A percentile compares a stretch with the other conserved stretches of the same genome.
Conservation (phyloP, 30 jellyfish, hydroid and myxozoan species). For the Cassiopea xamachana region DNA sequence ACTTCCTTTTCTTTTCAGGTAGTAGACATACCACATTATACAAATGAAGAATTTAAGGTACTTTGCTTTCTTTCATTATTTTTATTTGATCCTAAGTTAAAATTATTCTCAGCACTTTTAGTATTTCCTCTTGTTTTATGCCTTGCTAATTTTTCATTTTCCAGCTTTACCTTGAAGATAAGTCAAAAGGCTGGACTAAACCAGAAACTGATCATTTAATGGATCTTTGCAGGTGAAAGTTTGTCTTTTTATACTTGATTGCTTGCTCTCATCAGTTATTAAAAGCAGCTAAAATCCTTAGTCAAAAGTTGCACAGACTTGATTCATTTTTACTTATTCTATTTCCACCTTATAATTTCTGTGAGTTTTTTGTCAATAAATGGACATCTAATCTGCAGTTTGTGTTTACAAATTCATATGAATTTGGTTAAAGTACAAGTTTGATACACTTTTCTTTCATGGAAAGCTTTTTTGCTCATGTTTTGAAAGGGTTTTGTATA, state of each 20-base stretch:
- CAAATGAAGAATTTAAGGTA: slow-evolving; percentile 94
- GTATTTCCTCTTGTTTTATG: neutral
- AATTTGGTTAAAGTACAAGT: too few species aligned
- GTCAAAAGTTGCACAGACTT: too few species aligned
- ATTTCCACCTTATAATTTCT: too few species aligned
- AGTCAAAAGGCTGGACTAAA: slow-evolving; percentile 76
- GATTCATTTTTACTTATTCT: too few species aligned
- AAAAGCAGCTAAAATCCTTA: too few species aligned
- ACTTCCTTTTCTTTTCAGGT: slow-evolving; percentile 28
- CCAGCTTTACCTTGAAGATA: slow-evolving; percentile 73
- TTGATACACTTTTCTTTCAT: too few species aligned
- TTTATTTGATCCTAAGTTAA: neutral
- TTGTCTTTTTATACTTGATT: neutral
- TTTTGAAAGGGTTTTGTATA: too few species aligned
- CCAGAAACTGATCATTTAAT: slow-evolving; percentile 87
- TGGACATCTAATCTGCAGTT: too few species aligned
- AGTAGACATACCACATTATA: slow-evolving; percentile 67
- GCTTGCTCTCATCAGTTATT: too few species aligned
- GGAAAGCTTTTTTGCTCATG: too few species aligned
- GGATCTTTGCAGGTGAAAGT: slow-evolving; percentile 83
- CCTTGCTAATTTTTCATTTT: neutral
- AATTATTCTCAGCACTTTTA: neutral
- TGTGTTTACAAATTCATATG: too few species aligned
- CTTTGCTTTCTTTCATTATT: neutral
- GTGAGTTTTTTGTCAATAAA: too few species aligned